Percentiles rank a stretch among this genome's conserved stretches.
Evolutionary conservation across 2,888 invertebrate species (phyloP).

Genomic region (Malacosoma neustria): DNA sequence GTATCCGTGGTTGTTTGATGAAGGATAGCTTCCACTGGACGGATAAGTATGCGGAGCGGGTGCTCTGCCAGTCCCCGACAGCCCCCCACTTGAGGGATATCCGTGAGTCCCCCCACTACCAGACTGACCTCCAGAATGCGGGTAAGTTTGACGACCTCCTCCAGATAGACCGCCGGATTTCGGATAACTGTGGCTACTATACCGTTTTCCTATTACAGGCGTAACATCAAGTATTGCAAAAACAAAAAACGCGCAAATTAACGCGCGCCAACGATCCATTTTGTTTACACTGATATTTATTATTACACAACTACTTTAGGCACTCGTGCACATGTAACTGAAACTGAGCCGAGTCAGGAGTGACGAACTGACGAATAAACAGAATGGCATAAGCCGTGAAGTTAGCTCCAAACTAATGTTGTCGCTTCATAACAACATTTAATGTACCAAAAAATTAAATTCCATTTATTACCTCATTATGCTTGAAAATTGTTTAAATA

Average conservation of each 20-base stretch:
- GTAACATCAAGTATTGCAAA: slow-evolving; percentile 16
- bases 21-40: slow-evolving; percentile 9
- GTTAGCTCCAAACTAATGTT: too few species aligned
- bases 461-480: too few species aligned
- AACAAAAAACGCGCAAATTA: slow-evolving; percentile 36
- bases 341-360: slow-evolving; percentile 7
- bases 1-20: slow-evolving; percentile 21
- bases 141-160: slow-evolving; percentile 23
- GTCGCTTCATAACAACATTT: too few species aligned
- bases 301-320: slow-evolving; percentile 14
- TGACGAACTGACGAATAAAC: too few species aligned
- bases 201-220: slow-evolving; percentile 22
- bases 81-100: slow-evolving; percentile 21
- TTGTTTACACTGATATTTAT: slow-evolving; percentile 21
- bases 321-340: slow-evolving; percentile 33
- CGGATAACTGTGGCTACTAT: slow-evolving; percentile 30
- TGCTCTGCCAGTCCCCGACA: slow-evolving; percentile 8
- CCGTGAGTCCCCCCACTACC: slow-evolving; percentile 19
- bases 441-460: too few species aligned
- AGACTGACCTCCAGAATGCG: slow-evolving; percentile 27
- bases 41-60: slow-evolving; percentile 9
- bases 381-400: too few species aligned
- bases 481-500: too few species aligned
- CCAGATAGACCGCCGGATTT: slow-evolving; percentile 28
- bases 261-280: slow-evolving; percentile 28